phyloP scores from a whole-genome alignment of 2,113 vertebrate species.

The Anarhynchus alexandrinus region DNA sequence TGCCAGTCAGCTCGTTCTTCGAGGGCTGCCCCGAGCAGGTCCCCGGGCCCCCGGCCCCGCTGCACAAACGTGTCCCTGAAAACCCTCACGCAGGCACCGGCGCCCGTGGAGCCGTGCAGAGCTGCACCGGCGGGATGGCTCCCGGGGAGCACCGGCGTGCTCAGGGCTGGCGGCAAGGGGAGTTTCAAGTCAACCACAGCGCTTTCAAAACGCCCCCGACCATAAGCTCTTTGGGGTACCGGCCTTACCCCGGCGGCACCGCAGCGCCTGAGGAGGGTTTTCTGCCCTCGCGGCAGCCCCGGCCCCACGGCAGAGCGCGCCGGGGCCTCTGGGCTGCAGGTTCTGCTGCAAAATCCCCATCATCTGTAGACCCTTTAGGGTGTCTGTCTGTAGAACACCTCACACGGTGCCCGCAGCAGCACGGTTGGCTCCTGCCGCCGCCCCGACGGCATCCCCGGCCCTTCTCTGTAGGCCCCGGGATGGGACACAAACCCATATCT shows the following conservation, averaged over 20 bases:
- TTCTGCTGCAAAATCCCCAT: neutral
- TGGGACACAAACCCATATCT: neutral
- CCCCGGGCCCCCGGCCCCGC: neutral
- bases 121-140: fast-evolving
- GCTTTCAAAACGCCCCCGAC: neutral
- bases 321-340: neutral
- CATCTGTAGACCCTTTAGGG: fast-evolving
- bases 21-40: neutral
- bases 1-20: too few species aligned
- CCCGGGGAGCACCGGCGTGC: fast-evolving
- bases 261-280: neutral
- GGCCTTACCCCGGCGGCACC: neutral
- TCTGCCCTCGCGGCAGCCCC: neutral
- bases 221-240: fast-evolving
- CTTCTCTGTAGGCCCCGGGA: neutral
- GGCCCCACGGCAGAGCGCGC: fast-evolving
- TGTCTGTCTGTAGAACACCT: neutral
- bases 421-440: neutral
- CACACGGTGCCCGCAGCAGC: neutral
- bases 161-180: fast-evolving
- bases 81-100: fast-evolving
- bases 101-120: fast-evolving
- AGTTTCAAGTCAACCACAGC: neutral
- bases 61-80: fast-evolving
- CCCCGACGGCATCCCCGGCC: neutral